Percentiles rank a stretch among this genome's conserved stretches.
These are phyloP conservation scores for Homarus americanus DNA, from an alignment of 1,140 invertebrate genomes.

Conservation along the genomic window DNA sequence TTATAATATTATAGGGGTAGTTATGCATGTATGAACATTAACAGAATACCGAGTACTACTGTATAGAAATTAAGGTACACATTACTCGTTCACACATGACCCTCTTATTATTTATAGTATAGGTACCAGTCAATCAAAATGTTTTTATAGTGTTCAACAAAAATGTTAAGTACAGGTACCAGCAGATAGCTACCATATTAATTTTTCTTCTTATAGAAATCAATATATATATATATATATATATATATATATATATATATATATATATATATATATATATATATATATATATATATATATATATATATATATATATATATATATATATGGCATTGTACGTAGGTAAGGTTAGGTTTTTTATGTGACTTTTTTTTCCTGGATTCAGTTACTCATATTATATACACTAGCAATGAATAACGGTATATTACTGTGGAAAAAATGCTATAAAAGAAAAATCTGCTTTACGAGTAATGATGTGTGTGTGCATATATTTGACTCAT, in stretches of 20 bases:
- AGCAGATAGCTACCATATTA: neutral
- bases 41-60: neutral
- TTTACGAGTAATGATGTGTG: no score
- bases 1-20: no score
- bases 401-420: no score
- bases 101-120: neutral
- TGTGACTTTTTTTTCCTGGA: no score
- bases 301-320: conserved; percentile 34
- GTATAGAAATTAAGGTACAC: neutral
- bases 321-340: no score
- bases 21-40: no score
- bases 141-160: neutral
- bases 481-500: no score
- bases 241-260: conserved; percentile 43
- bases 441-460: no score
- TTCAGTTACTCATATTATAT: neutral
- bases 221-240: conserved; percentile 34
- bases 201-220: conserved; percentile 8
- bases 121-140: neutral
- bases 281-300: conserved; percentile 42
- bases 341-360: no score
- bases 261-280: conserved; percentile 46
- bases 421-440: no score
- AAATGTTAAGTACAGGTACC: conserved; percentile 8
- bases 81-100: neutral